phyloP scores from a whole-genome alignment of 2,888 invertebrate genomes.

The Ceratothoa steindachneri region DNA sequence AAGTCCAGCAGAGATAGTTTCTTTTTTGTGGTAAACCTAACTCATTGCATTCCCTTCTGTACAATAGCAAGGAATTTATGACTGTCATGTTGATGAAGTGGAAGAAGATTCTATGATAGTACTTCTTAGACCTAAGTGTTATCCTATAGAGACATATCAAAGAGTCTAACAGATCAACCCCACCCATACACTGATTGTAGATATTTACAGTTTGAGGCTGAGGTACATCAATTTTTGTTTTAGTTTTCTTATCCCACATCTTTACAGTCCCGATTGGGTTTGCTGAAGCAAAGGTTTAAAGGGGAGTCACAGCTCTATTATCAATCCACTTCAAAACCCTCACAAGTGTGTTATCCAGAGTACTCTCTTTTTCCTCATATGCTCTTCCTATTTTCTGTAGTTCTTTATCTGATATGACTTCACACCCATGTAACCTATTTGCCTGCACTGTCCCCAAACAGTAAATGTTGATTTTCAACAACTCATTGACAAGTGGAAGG shows the following conservation, averaged over 20 bases:
- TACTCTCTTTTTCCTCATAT: conserved; percentile 6
- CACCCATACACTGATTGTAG: conserved; percentile 19
- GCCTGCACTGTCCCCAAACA: not conserved
- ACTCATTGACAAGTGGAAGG: not conserved
- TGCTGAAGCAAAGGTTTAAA: conserved; percentile 18
- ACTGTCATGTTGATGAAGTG: not conserved
- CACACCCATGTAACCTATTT: not conserved
- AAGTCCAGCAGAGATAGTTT: not conserved
- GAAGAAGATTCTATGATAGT: not conserved
- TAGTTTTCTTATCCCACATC: conserved; percentile 3
- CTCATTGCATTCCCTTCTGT: not conserved
- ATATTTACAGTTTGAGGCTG: conserved; percentile 4
- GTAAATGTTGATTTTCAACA: not conserved
- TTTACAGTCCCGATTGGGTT: not conserved
- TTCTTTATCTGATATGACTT: not conserved
- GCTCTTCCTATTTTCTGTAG: not conserved
- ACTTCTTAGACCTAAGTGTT: not conserved
- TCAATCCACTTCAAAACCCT: not conserved
- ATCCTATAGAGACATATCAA: not conserved
- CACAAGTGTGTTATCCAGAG: not conserved
- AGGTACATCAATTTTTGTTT: not conserved
- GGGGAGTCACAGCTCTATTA: conserved; percentile 11
- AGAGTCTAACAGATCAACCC: conserved; percentile 6
- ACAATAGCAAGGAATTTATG: not conserved
- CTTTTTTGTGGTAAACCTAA: not conserved